Percentiles rank a stretch among this genome's conserved stretches.
These are phyloP conservation scores for Chloroceryle inda DNA, from an alignment of 2,797 vertebrate species.

Conservation along the genomic window DNA sequence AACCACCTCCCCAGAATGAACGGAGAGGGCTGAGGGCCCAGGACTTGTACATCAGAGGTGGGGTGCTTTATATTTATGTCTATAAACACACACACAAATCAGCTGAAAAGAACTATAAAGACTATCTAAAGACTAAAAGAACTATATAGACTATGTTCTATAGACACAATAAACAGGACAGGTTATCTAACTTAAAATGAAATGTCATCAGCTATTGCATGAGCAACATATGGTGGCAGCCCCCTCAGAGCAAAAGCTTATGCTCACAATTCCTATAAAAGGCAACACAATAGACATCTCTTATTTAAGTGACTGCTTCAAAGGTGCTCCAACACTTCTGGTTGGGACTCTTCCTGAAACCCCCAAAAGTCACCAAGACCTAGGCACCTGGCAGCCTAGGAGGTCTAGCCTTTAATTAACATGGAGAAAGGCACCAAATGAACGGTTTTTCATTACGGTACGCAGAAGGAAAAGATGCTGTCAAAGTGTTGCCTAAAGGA, in stretches of 20 bases:
- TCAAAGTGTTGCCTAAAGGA: conserved; percentile 3
- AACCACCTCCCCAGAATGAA: neutral
- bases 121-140: neutral
- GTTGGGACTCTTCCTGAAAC: neutral
- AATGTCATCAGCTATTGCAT: neutral
- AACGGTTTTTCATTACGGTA: conserved; percentile 18
- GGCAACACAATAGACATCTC: neutral
- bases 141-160: neutral
- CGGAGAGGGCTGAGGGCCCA: neutral
- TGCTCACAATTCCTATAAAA: neutral
- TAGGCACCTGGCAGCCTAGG: neutral
- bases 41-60: neutral
- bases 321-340: neutral
- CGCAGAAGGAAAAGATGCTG: neutral
- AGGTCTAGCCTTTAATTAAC: neutral
- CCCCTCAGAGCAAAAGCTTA: neutral
- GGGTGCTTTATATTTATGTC: neutral
- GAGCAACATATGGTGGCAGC: neutral
- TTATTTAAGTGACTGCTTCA: neutral
- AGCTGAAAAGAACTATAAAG: neutral
- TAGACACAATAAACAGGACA: neutral
- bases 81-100: accelerated
- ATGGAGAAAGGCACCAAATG: neutral
- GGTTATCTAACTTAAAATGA: neutral
- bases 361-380: neutral